Evolutionary conservation across 2,888 invertebrate species (phyloP).

Genomic region (Drosophila atripex): DNA sequence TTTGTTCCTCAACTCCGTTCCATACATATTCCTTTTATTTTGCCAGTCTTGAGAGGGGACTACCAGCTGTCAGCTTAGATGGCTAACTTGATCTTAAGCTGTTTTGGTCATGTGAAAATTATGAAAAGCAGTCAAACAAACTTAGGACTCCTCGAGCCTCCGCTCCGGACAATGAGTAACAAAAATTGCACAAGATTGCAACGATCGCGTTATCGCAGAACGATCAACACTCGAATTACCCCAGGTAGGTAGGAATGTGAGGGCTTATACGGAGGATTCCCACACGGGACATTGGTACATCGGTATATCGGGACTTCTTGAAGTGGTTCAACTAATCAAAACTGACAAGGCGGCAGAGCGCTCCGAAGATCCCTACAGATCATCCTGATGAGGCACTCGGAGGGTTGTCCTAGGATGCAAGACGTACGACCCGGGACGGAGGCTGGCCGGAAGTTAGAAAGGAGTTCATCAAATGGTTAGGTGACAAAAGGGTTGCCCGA

Average conservation of each 20-base stretch:
- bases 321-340: constrained; percentile 77
- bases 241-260: constrained; percentile 50
- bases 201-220: constrained; percentile 59
- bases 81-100: constrained; percentile 79
- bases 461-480: constrained; percentile 73
- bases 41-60: constrained; percentile 62
- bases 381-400: constrained; percentile 14
- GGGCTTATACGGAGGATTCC: constrained; percentile 47
- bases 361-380: constrained; percentile 54
- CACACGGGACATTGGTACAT: constrained; percentile 59
- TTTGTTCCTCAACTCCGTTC: constrained; percentile 6
- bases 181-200: constrained; percentile 67
- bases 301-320: constrained; percentile 39
- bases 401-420: constrained; percentile 10
- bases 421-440: constrained; percentile 16
- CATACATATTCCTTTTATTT: constrained; percentile 8
- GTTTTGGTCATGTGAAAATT: constrained; percentile 78
- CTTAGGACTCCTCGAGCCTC: constrained; percentile 29
- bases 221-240: constrained; percentile 63
- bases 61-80: constrained; percentile 74
- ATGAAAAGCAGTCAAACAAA: constrained; percentile 61
- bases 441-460: constrained; percentile 57
- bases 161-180: constrained; percentile 43
- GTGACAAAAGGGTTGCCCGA: constrained; percentile 73
- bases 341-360: constrained; percentile 75